Base-by-base conservation (phyloP, 1,140 invertebrate genomes). In the Medauroidea extradentata region DNA sequence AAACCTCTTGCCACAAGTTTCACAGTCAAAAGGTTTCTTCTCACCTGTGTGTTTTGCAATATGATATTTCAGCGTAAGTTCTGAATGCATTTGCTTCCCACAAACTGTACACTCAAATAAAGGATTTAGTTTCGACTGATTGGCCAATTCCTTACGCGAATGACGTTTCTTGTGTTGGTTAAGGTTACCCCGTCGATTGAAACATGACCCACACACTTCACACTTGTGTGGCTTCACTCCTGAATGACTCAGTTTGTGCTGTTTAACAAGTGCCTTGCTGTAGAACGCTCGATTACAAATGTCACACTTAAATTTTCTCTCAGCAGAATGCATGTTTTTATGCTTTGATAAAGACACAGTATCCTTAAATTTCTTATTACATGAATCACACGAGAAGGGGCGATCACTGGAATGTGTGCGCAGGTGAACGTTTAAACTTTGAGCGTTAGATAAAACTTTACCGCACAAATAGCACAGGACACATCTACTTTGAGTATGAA, bases 131-230 rank as follows among this genome's bases (percentile, higher is more conserved):
- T 34, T 34, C 29, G 29, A 34, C 29, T 34, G 29, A 13, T 50
- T 29, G 16, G 46, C 11, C 16, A 49, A 18, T n/a, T 53, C 21
- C n/a, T 19, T 16, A 2, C 29, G 23, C 25, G 16, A n/a, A 44
- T 76, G 74, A 7, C 67, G 71, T 63, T 73, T 74, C 13, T 71
- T 50, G 34, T 76, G 74, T 1, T 68, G 61, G 57, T 68, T 72
- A 70, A 76, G 73, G 48, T 76, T 76, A 5, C 72, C 72, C 55
- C 65, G 65, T 23, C 74, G 70, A 71, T 73, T 75, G 56, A 50
- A 57, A 3, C 44, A 44, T 14, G 56, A 19, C 5, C 56, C 56
- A 25, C 56, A 57, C 16, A 19, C 29, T 18, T 57, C 56, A 50
- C 56, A 57, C 27, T 51, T 57, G 44, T 34, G 23, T 39, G 56